A percentile compares a stretch with the other conserved stretches of the same genome.
Evolutionary conservation across 1,140 invertebrate genomes (phyloP).

Genomic region (Trissolcus basalis): DNA sequence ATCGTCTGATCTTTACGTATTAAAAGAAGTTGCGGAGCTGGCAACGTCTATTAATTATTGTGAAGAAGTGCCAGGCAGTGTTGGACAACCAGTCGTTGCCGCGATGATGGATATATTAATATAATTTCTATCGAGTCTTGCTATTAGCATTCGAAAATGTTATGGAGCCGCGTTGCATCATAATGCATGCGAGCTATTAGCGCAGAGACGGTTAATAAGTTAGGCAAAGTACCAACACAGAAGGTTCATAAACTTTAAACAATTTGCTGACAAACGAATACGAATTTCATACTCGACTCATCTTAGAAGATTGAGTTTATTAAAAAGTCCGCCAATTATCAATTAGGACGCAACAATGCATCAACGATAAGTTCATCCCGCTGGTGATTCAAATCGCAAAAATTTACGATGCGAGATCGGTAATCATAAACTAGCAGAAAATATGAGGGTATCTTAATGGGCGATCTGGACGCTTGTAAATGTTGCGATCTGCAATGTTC

Average conservation of each 20-base stretch:
- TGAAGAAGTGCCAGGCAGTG: slow-evolving; percentile 61
- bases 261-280: slow-evolving; percentile 28
- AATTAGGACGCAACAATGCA: slow-evolving; percentile 34
- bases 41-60: slow-evolving; percentile 69
- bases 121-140: slow-evolving; percentile 54
- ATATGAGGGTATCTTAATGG: slow-evolving; percentile 47
- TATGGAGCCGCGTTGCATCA: slow-evolving; percentile 59
- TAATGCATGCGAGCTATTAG: slow-evolving; percentile 48
- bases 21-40: slow-evolving; percentile 57
- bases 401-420: slow-evolving; percentile 25
- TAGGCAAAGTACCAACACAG: slow-evolving; percentile 24
- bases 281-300: slow-evolving; percentile 12
- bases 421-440: slow-evolving; percentile 36
- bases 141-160: slow-evolving; percentile 67
- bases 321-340: slow-evolving; percentile 36
- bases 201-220: slow-evolving; percentile 49
- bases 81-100: slow-evolving; percentile 54
- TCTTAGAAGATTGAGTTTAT: background rate
- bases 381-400: slow-evolving; percentile 27
- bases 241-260: background rate
- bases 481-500: slow-evolving; percentile 39
- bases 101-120: slow-evolving; percentile 63
- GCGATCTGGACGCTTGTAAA: slow-evolving; percentile 38
- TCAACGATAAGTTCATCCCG: slow-evolving; percentile 18
- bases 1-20: slow-evolving; percentile 68